These are phyloP conservation scores for Phytoseiulus persimilis DNA, from an alignment of 2,888 invertebrate genomes.

Conservation along the genomic window DNA sequence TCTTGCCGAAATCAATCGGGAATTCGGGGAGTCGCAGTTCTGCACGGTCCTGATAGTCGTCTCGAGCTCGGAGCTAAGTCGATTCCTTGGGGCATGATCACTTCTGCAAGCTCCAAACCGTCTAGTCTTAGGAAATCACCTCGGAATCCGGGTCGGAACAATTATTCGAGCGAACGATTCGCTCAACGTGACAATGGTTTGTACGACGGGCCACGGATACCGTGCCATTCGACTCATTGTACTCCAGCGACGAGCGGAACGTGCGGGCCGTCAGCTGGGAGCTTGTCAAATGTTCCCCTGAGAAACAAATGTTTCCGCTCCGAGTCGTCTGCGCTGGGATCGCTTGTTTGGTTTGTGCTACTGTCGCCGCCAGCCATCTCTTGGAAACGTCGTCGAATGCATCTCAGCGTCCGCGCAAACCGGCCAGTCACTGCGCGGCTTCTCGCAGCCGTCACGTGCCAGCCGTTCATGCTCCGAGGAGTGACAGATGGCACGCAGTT, in stretches of 20 bases:
- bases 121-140: no score
- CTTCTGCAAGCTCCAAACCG: no score
- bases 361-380: neutral
- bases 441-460: neutral
- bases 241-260: neutral
- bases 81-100: no score
- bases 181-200: no score
- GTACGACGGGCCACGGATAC: no score
- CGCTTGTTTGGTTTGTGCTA: neutral
- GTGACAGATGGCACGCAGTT: neutral
- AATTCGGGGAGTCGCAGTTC: no score
- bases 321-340: neutral
- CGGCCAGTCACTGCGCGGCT: neutral
- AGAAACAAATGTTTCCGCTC: neutral
- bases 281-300: neutral
- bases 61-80: no score
- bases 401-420: neutral
- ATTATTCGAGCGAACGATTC: no score
- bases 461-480: neutral
- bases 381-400: neutral
- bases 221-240: neutral
- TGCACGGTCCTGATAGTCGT: no score
- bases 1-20: no score
- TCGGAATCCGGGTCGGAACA: no score
- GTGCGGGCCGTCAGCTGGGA: neutral